Evolutionary conservation across 1,140 invertebrate genomes (phyloP).

Genomic region (Aphaenogaster ashmeadi): DNA sequence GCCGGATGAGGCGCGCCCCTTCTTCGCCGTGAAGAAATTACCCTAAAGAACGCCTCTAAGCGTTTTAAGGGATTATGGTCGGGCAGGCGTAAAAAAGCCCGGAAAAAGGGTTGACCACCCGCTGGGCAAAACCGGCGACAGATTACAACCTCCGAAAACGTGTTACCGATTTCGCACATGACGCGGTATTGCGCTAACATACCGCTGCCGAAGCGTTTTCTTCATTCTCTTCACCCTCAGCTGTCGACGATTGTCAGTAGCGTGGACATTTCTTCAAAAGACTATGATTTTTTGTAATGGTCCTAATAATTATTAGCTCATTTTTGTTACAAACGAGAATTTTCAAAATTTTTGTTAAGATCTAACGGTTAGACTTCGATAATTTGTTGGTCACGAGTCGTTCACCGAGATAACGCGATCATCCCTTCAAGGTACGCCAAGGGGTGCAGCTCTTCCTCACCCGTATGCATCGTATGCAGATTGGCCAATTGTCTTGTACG

Average conservation of each 20-base stretch:
- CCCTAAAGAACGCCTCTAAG: conserved; percentile 81
- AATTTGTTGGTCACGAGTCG: conserved; percentile 38
- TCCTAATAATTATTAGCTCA: neutral
- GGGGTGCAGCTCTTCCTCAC: conserved; percentile 42
- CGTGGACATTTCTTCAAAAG: neutral
- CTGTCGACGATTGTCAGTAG: neutral
- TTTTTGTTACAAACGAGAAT: neutral
- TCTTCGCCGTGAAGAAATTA: conserved; percentile 80
- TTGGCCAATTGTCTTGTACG: conserved; percentile 78
- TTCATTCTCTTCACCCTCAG: neutral
- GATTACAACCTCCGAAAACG: conserved; percentile 78
- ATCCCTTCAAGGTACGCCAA: conserved; percentile 52
- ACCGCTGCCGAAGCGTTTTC: neutral
- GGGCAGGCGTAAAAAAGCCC: conserved; percentile 80
- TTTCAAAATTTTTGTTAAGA: neutral
- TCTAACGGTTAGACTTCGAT: conserved; percentile 2
- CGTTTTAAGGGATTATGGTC: conserved; percentile 82
- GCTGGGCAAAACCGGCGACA: conserved; percentile 78
- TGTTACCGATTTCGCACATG: conserved; percentile 58
- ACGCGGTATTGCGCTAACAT: neutral
- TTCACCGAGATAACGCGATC: conserved; percentile 65
- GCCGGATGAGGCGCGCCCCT: conserved; percentile 48
- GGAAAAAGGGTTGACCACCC: conserved; percentile 81
- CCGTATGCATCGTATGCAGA: conserved; percentile 77
- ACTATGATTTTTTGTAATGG: neutral